Evolutionary conservation across 2,113 vertebrate species (phyloP).

Genomic region (Lucifuga dentata): DNA sequence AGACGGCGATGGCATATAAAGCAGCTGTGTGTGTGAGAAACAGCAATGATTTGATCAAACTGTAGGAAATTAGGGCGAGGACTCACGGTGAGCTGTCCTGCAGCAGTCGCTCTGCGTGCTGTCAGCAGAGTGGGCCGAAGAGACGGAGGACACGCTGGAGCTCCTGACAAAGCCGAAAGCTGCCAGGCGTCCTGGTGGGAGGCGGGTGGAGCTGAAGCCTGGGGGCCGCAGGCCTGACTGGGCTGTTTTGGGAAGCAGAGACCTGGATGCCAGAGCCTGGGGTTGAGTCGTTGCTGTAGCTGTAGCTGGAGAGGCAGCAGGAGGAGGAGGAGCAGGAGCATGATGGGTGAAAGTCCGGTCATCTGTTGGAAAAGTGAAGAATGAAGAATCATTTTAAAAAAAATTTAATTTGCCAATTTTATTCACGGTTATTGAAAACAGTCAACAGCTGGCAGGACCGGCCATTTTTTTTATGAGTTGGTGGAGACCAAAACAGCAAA

Average conservation of each 20-base stretch:
- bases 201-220: conserved; percentile 89
- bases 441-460: too few species aligned
- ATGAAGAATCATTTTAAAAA: too few species aligned
- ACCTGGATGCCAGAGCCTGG: conserved; percentile 82
- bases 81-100: conserved; percentile 90
- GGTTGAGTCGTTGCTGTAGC: conserved; percentile 62
- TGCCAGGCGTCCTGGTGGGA: conserved; percentile 89
- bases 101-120: conserved; percentile 87
- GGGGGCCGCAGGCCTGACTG: conserved; percentile 92
- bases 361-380: conserved; percentile 50
- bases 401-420: too few species aligned
- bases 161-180: conserved; percentile 94
- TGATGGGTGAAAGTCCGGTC: conserved; percentile 54
- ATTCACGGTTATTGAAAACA: too few species aligned
- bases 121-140: conserved; percentile 90
- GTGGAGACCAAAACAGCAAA: too few species aligned
- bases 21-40: too few species aligned
- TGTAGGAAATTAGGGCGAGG: background rate
- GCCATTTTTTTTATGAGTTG: too few species aligned
- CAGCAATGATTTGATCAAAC: too few species aligned
- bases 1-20: too few species aligned
- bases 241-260: conserved; percentile 88
- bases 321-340: conserved; percentile 35
- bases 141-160: conserved; percentile 92
- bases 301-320: conserved; percentile 82